Evolutionary conservation across 2,888 invertebrate genomes (phyloP), one percentile per base, ranked within the genome.

Genomic region (Trichogramma evanescens): DNA sequence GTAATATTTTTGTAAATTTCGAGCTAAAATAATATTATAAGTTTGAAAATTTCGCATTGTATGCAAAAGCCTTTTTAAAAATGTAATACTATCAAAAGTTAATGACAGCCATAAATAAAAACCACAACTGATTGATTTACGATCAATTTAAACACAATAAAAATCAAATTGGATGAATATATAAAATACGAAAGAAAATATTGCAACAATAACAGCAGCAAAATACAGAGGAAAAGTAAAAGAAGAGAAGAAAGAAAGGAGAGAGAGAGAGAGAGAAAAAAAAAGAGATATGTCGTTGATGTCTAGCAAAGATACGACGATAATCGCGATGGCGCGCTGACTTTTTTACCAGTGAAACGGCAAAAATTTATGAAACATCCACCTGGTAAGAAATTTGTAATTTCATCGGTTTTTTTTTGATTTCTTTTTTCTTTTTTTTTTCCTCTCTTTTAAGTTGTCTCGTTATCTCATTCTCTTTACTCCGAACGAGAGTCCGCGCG

Each of bases 251-350:
- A 59, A 57, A 61, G 43, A 53, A 46, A 50, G 59, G 51, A 44
- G 54, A 60, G 54, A 51, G 61, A 57, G 57, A 61, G 63, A 58
- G 62, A 67, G 55, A 59, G 48, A 56, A 52, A 54, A 56, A 58
- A 65, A 66, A 66, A 65, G 68, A 69, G 67, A 70, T 69, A 67
- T 71, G 69, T 72, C 72, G 72, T 73, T 72, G 73, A 73, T 73
- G 73, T 73, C 73, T 71, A 72, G 69, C 68, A 66, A 66, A 71
- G 72, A 73, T 73, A 72, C 67, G 69, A 72, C 71, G 71, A 73
- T 72, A 71, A 72, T 70, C 70, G 69, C 69, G 71, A 70, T 67
- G 69, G 69, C 69, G 68, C 55, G 51, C 51, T 41, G 46, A 54
- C 52, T 58, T 50, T 58, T 64, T 66, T 65, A 61, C 66, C 64